phyloP scores from a whole-genome alignment of 2,113 vertebrate genomes.

The Aptenodytes patagonicus region DNA sequence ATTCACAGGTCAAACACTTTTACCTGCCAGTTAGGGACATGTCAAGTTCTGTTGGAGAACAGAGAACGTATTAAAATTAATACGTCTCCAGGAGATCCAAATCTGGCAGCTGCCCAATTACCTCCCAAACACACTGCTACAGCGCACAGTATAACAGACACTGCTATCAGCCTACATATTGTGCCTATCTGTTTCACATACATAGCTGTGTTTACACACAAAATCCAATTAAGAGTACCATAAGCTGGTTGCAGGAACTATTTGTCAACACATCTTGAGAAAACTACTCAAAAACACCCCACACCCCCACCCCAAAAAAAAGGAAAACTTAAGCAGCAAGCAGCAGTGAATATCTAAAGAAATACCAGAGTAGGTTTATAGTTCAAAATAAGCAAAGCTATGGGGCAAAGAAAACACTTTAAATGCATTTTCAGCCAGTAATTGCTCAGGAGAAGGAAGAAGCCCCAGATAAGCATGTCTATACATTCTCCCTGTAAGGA shows the following conservation, averaged over 20 bases:
- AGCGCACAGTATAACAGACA: not conserved
- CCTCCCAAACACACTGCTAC: not conserved
- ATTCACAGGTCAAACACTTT: not conserved
- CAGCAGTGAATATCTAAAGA: not conserved
- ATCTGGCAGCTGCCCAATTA: not conserved
- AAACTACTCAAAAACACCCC: not conserved
- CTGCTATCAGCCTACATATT: not conserved
- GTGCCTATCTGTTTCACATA: not conserved
- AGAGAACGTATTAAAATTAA: too few species aligned
- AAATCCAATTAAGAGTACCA: not conserved
- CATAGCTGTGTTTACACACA: not conserved
- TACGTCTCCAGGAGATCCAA: not conserved
- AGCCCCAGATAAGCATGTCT: not conserved
- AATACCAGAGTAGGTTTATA: not conserved
- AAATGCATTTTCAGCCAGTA: not conserved
- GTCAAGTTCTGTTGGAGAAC: not conserved
- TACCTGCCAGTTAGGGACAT: not conserved
- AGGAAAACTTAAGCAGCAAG: not conserved
- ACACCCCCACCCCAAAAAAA: not conserved
- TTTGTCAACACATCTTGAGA: not conserved
- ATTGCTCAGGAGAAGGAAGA: not conserved
- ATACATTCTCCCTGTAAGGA: not conserved
- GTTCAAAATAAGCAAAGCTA: not conserved
- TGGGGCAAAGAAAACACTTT: not conserved
- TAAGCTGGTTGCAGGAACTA: not conserved